Base-by-base conservation (phyloP, 2,797 vertebrate genomes). In the Macroramphosus scolopax region DNA sequence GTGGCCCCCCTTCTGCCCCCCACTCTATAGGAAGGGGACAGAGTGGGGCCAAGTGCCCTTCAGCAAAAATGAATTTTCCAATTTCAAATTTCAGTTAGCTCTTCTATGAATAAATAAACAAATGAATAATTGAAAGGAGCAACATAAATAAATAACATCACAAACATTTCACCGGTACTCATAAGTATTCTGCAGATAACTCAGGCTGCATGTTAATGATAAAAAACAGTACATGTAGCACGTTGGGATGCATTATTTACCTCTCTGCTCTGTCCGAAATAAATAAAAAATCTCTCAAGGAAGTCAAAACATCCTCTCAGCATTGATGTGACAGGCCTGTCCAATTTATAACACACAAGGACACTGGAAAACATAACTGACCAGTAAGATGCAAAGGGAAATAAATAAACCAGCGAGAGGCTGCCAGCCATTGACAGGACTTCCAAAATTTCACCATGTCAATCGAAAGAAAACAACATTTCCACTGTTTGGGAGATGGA, bases 81-180 rank as follows among this genome's bases (percentile, higher is more conserved):
- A 90, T 90, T 88, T 89, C 89, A 86, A 89, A 91, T 90, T 87
- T 89, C 89, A 86, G 89, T 90, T 89, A 89, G 85, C 88, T 89
- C 83, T 86, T 70, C 84, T 86, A 91, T 90, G 89, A 91, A 92
- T 91, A 91, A 92, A 92, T 91, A 89, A 91, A 91, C 88, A 90
- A 90, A 91, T 92, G 87, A 92, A 92, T 92, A 91, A 91, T 91
- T 91, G 88, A 92, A 88, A 87, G 81, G 72, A 80, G 81, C 75
- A 82, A 90, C 89, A 92, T 91, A 90, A 92, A 92, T 92, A 92
- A 92, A 91, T 92, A 91, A 92, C 87, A 89, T 89, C 87, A 89
- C 89, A 90, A 91, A 90, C 89, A 91, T 91, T 90, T 88, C 74
- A 18, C 82, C 67, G 54, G 87, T 81, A 87, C 87, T 89, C 89